These are phyloP conservation scores for Pangasianodon gigas DNA, from an alignment of 2,113 vertebrate genomes.

Conservation along the genomic window DNA sequence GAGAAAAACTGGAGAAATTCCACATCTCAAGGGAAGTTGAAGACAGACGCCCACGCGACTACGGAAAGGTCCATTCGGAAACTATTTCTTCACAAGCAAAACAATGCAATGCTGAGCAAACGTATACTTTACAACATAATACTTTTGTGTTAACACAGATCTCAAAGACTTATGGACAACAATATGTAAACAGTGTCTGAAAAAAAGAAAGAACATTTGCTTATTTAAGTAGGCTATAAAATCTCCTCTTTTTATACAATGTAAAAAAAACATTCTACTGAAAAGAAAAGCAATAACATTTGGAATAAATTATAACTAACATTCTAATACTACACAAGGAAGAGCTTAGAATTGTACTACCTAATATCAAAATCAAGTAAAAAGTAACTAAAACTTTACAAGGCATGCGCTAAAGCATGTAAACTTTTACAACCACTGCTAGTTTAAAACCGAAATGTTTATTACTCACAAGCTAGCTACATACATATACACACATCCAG, in stretches of 20 bases:
- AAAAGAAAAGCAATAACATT: slow-evolving; percentile 65
- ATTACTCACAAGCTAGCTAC: slow-evolving; percentile 37
- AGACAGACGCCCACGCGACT: slow-evolving; percentile 37
- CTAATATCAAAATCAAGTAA: slow-evolving; percentile 54
- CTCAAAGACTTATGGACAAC: slow-evolving; percentile 37
- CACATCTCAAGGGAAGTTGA: neutral
- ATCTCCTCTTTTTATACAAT: slow-evolving; percentile 50
- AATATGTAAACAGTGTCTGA: slow-evolving; percentile 58
- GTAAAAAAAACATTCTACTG: slow-evolving; percentile 60
- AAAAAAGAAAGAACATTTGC: slow-evolving; percentile 44
- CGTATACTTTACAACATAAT: slow-evolving; percentile 40
- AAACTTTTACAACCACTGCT: slow-evolving; percentile 64
- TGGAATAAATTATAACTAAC: slow-evolving; percentile 76
- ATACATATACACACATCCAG: slow-evolving; percentile 32
- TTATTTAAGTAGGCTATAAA: slow-evolving; percentile 50
- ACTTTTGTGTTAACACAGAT: slow-evolving; percentile 41
- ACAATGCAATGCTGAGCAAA: slow-evolving; percentile 10
- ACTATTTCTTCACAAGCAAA: slow-evolving; percentile 3
- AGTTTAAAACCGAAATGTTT: slow-evolving; percentile 26
- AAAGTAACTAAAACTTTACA: slow-evolving; percentile 59
- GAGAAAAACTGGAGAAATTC: neutral
- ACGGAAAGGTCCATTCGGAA: slow-evolving; percentile 3
- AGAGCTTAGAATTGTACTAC: slow-evolving; percentile 57
- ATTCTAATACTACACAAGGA: slow-evolving; percentile 56
- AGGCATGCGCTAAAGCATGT: slow-evolving; percentile 72